These are phyloP conservation scores for Pseudopodoces humilis DNA, from an alignment of 2,113 vertebrate genomes.

Conservation along the genomic window DNA sequence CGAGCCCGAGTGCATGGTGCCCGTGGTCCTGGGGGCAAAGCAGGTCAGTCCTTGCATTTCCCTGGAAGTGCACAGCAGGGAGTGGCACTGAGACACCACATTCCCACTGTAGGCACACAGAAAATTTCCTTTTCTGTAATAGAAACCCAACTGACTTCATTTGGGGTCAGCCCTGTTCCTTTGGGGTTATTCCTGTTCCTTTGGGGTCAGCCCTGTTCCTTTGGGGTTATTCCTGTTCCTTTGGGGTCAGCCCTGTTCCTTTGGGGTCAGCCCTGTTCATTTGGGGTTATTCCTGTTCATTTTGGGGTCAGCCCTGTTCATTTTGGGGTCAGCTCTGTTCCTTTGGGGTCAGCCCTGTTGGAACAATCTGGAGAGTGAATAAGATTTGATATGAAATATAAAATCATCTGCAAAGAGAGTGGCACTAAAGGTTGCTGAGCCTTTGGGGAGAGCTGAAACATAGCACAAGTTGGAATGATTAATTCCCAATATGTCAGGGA, in stretches of 20 bases:
- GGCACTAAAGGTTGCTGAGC: neutral
- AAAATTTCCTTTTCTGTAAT: accelerated
- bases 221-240: neutral
- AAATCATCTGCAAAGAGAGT: neutral
- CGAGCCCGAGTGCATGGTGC: slow-evolving; percentile 97
- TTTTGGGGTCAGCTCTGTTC: too few relatives aligned
- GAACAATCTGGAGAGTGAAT: neutral
- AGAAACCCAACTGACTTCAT: neutral
- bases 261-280: neutral
- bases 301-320: neutral
- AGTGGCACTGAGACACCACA: accelerated
- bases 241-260: neutral
- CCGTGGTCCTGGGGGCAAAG: slow-evolving; percentile 94
- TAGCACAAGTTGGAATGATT: neutral
- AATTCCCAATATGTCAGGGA: neutral
- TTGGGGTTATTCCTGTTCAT: neutral
- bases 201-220: too few relatives aligned
- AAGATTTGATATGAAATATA: neutral
- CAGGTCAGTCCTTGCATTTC: slow-evolving; percentile 76
- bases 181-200: neutral
- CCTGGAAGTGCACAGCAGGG: neutral
- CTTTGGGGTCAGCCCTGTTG: neutral
- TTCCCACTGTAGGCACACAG: accelerated
- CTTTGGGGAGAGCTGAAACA: neutral
- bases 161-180: neutral